Percentiles rank a stretch among this genome's conserved stretches.
phyloP scores from a whole-genome alignment of 2,113 vertebrate genomes.

The Onychostruthus taczanowskii region DNA sequence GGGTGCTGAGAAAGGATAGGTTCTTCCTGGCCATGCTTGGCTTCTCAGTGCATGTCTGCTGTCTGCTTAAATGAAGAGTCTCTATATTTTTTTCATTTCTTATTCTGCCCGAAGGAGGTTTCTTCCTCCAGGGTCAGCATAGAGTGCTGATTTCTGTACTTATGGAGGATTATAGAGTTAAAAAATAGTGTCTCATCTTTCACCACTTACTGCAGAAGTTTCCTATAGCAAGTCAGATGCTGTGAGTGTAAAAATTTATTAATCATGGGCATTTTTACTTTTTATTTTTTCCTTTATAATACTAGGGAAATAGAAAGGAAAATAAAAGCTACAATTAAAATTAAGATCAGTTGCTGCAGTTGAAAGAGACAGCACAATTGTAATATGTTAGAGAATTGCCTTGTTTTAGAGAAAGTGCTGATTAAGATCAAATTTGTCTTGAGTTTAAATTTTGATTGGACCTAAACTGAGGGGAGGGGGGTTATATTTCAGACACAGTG shows the following conservation, averaged over 20 bases:
- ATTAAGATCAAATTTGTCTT: constrained; percentile 53
- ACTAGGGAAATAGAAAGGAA: background rate
- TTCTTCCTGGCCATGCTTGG: background rate
- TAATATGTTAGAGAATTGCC: constrained; percentile 24
- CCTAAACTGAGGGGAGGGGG: background rate
- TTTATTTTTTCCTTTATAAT: background rate
- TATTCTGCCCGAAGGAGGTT: background rate
- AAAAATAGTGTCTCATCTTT: background rate
- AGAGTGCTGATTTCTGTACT: background rate
- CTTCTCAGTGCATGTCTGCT: background rate
- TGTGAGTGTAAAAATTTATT: background rate
- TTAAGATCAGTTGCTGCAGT: background rate
- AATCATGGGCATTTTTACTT: background rate
- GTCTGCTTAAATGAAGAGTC: background rate
- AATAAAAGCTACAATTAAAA: constrained; percentile 13
- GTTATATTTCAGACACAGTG: constrained; percentile 23
- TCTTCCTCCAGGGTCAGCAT: background rate
- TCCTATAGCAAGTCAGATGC: background rate
- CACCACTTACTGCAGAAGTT: background rate
- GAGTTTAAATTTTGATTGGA: constrained; percentile 47
- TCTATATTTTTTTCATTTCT: background rate
- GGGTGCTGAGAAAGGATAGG: background rate
- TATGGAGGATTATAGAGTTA: background rate
- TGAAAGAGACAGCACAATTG: background rate
- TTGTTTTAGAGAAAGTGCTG: constrained; percentile 47